Conservation (phyloP, 2,797 vertebrate species). For the Aratinga solstitialis region DNA sequence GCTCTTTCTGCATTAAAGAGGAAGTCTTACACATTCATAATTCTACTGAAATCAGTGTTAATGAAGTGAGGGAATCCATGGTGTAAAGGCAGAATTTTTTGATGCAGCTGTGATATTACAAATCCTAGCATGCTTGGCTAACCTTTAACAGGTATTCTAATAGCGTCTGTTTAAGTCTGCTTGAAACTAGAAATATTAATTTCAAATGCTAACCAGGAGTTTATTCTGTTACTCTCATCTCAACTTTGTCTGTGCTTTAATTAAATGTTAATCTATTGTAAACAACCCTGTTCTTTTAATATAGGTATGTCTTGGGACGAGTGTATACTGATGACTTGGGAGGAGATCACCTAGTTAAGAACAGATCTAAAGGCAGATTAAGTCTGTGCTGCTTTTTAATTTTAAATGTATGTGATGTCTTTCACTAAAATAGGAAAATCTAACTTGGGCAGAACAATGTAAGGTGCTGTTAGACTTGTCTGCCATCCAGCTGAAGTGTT, state of each 20-base stretch:
- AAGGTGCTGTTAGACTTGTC: not conserved
- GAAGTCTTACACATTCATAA: not conserved
- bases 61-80: not conserved
- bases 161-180: not conserved
- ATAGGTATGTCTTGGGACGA: not conserved
- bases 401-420: not conserved
- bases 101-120: not conserved
- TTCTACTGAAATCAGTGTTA: not conserved
- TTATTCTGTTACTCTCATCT: not conserved
- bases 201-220: not conserved
- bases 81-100: not conserved
- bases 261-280: not conserved
- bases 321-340: not conserved
- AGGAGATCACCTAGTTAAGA: not conserved
- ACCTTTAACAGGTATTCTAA: not conserved
- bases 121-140: not conserved
- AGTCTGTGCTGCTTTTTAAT: not conserved
- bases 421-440: not conserved
- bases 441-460: not conserved
- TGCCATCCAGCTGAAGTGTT: not conserved
- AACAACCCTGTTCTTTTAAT: not conserved
- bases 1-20: not conserved
- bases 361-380: not conserved
- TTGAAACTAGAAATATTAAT: not conserved
- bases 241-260: not conserved